Conservation (phyloP, 2,888 invertebrate species). For the Orthonychiurus folsomi region DNA sequence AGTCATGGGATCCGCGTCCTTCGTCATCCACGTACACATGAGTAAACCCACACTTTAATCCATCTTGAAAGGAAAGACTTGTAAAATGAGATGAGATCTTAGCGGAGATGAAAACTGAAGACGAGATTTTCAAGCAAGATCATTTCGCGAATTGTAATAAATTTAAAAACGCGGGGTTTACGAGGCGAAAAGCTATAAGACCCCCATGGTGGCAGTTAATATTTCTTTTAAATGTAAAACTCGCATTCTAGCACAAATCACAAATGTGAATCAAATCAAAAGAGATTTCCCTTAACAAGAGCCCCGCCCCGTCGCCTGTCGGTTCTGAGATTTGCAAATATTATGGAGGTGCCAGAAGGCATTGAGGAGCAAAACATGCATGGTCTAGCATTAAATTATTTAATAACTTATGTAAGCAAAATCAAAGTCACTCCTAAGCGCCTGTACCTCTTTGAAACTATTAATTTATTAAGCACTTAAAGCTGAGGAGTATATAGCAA, state of each 20-base stretch:
- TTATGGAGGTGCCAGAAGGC: background rate
- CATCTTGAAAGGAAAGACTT: background rate
- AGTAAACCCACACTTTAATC: background rate
- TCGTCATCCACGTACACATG: too few species aligned
- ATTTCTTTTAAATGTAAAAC: background rate
- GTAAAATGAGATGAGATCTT: background rate
- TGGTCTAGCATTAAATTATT: background rate
- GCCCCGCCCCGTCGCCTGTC: background rate
- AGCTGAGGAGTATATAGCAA: too few species aligned
- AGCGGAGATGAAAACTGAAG: background rate
- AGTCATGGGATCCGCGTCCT: too few species aligned
- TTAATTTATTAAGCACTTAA: slow-evolving; percentile 1
- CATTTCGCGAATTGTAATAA: background rate
- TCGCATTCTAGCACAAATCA: background rate
- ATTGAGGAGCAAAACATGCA: too few species aligned
- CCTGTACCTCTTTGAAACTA: too few species aligned
- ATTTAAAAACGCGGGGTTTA: too few species aligned
- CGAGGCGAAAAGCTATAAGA: too few species aligned
- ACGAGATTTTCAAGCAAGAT: background rate
- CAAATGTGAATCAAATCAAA: background rate
- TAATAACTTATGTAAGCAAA: background rate
- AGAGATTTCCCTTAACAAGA: background rate
- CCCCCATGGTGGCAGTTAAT: too few species aligned
- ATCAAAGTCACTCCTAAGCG: too few species aligned
- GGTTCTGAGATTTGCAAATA: background rate